A percentile compares a stretch with the other conserved stretches of the same genome.
These are phyloP conservation scores for Myotis brandtii DNA, from an alignment of 2,113 vertebrate genomes.

Conservation along the genomic window DNA sequence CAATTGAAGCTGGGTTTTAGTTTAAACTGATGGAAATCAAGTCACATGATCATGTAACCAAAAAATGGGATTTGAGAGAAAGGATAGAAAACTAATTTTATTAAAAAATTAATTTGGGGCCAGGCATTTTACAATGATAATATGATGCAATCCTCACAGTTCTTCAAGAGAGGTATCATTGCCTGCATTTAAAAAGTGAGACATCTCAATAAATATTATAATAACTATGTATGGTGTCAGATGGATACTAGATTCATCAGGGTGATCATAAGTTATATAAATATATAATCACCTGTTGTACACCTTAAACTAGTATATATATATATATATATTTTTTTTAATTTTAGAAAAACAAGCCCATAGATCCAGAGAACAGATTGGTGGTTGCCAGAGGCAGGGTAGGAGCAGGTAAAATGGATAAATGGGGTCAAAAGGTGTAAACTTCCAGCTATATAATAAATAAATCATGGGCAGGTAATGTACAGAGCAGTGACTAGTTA, in stretches of 20 bases:
- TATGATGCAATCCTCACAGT: not conserved
- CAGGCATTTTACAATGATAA: not conserved
- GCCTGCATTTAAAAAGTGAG: not conserved
- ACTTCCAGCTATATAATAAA: not conserved
- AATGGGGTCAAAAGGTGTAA: not conserved
- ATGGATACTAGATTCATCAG: not conserved
- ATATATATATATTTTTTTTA: not conserved
- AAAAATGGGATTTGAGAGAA: not conserved
- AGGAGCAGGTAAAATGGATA: not conserved
- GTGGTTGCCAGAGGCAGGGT: not conserved
- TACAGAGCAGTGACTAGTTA: not conserved
- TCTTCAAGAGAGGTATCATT: not conserved
- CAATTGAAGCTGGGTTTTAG: not conserved
- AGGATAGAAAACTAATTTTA: slow-evolving; percentile 5
- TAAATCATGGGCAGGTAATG: not conserved
- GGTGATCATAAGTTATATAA: not conserved
- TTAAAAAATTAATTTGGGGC: not conserved
- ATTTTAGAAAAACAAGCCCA: not conserved
- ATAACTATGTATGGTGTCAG: not conserved
- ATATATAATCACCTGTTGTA: not conserved
- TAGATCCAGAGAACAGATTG: not conserved
- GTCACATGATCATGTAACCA: not conserved
- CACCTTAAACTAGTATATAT: not conserved
- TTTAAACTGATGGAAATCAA: slow-evolving; percentile 17
- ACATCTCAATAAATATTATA: not conserved